phyloP scores from a whole-genome alignment of 2,888 invertebrate genomes.

The Folsomia candida region DNA sequence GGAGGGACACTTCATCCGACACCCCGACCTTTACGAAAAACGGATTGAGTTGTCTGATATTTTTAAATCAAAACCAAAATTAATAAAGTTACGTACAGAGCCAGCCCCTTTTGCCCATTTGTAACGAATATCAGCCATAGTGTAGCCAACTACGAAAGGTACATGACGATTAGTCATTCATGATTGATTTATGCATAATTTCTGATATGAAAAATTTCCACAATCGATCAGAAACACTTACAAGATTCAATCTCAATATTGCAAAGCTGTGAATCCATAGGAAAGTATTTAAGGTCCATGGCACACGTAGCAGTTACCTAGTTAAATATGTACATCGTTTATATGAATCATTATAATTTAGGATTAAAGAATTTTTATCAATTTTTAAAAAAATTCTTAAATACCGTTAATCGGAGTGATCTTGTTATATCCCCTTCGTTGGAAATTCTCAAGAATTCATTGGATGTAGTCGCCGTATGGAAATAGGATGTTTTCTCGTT shows the following conservation, averaged over 20 bases:
- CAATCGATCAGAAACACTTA: too few species aligned
- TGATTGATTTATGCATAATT: background rate
- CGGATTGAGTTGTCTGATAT: too few species aligned
- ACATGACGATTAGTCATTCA: background rate
- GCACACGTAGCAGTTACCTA: constrained; percentile 93
- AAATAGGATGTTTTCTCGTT: constrained; percentile 99
- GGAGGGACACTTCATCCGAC: constrained; percentile 90
- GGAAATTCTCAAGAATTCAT: constrained; percentile 96
- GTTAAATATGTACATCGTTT: too few species aligned
- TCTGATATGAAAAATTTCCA: background rate
- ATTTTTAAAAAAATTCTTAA: background rate
- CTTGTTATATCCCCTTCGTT: constrained; percentile 90
- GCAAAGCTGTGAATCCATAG: constrained; percentile 93
- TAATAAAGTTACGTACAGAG: too few species aligned
- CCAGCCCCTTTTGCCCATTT: constrained; percentile 87
- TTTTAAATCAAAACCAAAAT: too few species aligned
- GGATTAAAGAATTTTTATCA: background rate
- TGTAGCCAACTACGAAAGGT: constrained; percentile 81
- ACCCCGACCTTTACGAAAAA: too few species aligned
- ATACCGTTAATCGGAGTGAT: constrained; percentile 65
- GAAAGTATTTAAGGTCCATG: constrained; percentile 94
- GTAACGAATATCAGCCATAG: constrained; percentile 95
- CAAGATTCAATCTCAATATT: constrained; percentile 97
- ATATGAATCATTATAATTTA: background rate
- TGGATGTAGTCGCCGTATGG: constrained; percentile 99